Conservation (phyloP, 1,140 invertebrate species). For the Onthophagus taurus region DNA sequence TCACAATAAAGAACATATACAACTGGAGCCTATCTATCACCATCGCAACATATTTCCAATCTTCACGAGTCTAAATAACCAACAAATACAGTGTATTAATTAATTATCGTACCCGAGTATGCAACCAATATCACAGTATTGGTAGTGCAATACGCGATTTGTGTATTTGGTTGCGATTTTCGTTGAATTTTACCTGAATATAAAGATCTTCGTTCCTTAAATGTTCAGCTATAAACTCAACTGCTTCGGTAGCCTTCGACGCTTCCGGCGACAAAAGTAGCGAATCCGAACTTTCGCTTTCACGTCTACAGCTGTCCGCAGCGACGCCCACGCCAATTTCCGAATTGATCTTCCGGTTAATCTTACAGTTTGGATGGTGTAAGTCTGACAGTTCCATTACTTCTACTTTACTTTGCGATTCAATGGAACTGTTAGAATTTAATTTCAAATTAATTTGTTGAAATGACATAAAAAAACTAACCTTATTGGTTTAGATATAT, state of each 20-base stretch:
- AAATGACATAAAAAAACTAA: slow-evolving; percentile 24
- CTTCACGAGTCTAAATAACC: slow-evolving; percentile 76
- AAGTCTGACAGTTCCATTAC: slow-evolving; percentile 90
- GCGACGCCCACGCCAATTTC: slow-evolving; percentile 56
- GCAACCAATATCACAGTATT: no score
- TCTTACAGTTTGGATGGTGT: slow-evolving; percentile 92
- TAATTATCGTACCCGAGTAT: no score
- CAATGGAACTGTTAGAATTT: slow-evolving; percentile 34
- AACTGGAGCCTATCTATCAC: slow-evolving; percentile 96
- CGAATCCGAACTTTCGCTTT: slow-evolving; percentile 85
- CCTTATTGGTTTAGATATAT: slow-evolving; percentile 69
- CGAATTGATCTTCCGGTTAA: slow-evolving; percentile 65
- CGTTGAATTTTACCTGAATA: slow-evolving; percentile 92
- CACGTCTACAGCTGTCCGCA: slow-evolving; percentile 57
- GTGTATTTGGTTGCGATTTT: no score
- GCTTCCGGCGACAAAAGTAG: slow-evolving; percentile 85
- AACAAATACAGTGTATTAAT: no score
- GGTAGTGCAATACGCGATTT: no score
- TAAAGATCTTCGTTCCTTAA: slow-evolving; percentile 93
- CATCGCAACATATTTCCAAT: slow-evolving; percentile 99
- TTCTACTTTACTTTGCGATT: slow-evolving; percentile 69
- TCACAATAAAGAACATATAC: slow-evolving; percentile 96
- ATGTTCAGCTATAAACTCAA: slow-evolving; percentile 97
- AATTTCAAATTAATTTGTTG: neutral
- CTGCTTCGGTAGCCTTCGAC: slow-evolving; percentile 90